phyloP scores from a whole-genome alignment of 2,888 invertebrate genomes.

The Polyommatus icarus region DNA sequence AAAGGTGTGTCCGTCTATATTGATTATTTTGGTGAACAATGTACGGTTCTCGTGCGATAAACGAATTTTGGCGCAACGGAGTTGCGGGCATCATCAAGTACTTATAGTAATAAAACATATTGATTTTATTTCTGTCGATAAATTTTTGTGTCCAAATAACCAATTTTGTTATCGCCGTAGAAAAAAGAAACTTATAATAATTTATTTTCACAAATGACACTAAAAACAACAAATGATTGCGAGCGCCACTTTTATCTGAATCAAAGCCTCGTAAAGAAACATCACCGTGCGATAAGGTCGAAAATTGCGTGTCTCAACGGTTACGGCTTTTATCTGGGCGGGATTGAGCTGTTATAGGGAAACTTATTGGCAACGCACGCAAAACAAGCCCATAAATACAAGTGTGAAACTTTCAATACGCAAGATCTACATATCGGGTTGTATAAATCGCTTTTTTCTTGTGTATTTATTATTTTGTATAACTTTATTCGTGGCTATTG shows the following conservation, averaged over 20 bases:
- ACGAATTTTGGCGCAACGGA: too few species aligned
- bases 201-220: slow-evolving; percentile 37
- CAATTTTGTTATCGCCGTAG: neutral
- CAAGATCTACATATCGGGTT: slow-evolving; percentile 32
- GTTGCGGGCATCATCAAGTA: too few species aligned
- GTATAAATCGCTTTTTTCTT: slow-evolving; percentile 29
- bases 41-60: too few species aligned
- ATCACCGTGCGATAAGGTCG: slow-evolving; percentile 45
- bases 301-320: slow-evolving; percentile 45
- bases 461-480: neutral
- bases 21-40: too few species aligned
- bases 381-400: slow-evolving; percentile 47
- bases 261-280: slow-evolving; percentile 46
- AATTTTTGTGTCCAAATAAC: neutral
- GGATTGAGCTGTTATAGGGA: slow-evolving; percentile 45
- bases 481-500: neutral
- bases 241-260: slow-evolving; percentile 45
- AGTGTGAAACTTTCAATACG: slow-evolving; percentile 44
- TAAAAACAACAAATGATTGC: slow-evolving; percentile 43
- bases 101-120: neutral
- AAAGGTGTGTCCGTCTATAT: too few species aligned
- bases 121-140: neutral
- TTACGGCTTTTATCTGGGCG: slow-evolving; percentile 47
- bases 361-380: slow-evolving; percentile 48
- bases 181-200: neutral